Evolutionary conservation across 2,888 invertebrate genomes (phyloP), one percentile per base, ranked within the genome.

Genomic region (Scelioninae gen. 2): DNA sequence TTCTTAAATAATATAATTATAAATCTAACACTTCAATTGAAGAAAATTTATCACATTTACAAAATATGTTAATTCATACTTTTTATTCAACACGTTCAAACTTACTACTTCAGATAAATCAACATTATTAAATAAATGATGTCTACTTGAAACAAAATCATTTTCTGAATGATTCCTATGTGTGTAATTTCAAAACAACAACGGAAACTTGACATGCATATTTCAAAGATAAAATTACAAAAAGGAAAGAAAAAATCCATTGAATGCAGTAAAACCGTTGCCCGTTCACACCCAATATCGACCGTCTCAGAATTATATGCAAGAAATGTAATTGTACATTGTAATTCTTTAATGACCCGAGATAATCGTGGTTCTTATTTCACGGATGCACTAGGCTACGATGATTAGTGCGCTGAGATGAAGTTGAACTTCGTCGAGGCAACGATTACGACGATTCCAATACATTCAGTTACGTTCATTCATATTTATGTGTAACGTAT

Each of bases 251-350:
- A 33, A 28, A 65, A 11, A 25, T 9, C 7, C 9, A n/a, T 15
- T 55, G 53, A 64, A 68, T 68, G 55, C 50, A 53, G 33, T 31
- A 52, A 60, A 65, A 43, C 75, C 69, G 75, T 75, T 75, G 73
- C 45, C 41, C 53, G 70, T 75, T 75, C 73, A 58, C 67, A 67
- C 52, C 58, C 64, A 75, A 73, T 67, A 68, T 73, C 75, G 53
- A 52, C 28, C 41, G 48, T 67, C 73, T 48, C 16, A 43, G 58
- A 71, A 48, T 70, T 67, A 50, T 71, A 72, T 69, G 55, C 60
- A 57, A 69, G 53, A 46, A 53, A 64, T 45, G 52, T n/a, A n/a
- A n/a, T n/a, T n/a, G n/a, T 55, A 61, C 41, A 74, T 58, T 69
- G 53, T 75, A 61, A 72, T 61, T 73, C 22, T 45, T 43, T 48